Evolutionary conservation across 1,140 invertebrate species (phyloP), one percentile per base, ranked within the genome.

Genomic region (Maniola jurtina): DNA sequence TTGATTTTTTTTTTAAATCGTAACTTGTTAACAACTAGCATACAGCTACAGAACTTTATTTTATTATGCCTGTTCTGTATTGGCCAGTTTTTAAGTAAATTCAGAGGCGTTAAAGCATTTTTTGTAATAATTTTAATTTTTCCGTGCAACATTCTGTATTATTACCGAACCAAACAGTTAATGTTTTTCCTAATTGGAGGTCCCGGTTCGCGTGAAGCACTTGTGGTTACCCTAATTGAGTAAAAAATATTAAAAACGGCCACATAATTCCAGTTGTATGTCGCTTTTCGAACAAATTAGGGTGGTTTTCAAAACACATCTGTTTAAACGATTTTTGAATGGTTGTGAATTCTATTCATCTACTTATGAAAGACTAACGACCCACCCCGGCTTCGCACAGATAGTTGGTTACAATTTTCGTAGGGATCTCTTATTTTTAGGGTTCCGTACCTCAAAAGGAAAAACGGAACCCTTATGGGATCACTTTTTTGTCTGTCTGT

Each of bases 71-170:
- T 4, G 25, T 25, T 25, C 25, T 25, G 25, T 2, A 25, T 25
- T 25, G 25, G 25, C 25, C 25, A 4, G 25, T 25, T 25, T 25
- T 25, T 25, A 25, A 25, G 25, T 25, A 25, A 1, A 42, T 5
- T 42, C 40, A 5, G 40, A 42, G 40, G 13, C 14, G 14, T 56
- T 15, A 56, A 56, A 13, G 54, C 7, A 35, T 54, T 54, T 42
- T 47, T 16, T 33, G n/a, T n/a, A n/a, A 25, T 60, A 59, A 65
- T 60, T 34, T 38, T 59, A 52, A n/a, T 42, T 60, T 65, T 66
- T 48, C n/a, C 14, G 45, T 48, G 0, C n/a, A 15, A 48, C 45
- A 48, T 38, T 38, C 38, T 14, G 45, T 48, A 13, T 48, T 48
- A 48, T 48, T 48, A 48, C 13, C 45, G 38, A 38, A 38, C 38